These are phyloP conservation scores for Paramormyrops kingsleyae DNA, from an alignment of 2,113 vertebrate species.

Conservation along the genomic window DNA sequence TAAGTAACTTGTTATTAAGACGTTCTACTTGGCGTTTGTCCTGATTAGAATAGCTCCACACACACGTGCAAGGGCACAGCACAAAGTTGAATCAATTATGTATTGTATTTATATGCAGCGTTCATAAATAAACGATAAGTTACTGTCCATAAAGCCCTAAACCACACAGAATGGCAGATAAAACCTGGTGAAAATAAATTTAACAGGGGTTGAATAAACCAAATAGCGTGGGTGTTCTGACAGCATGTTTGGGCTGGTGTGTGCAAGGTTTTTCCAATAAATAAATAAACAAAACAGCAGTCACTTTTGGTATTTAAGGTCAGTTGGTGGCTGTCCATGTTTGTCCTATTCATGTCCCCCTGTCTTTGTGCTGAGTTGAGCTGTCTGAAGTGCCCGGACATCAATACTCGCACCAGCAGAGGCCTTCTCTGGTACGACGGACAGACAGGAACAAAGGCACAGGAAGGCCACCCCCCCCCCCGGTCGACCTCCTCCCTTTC, in stretches of 20 bases:
- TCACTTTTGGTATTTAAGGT: conserved; percentile 52
- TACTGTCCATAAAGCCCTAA: conserved; percentile 45
- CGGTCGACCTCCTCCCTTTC: neutral
- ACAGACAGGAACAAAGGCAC: conserved; percentile 9
- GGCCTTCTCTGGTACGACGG: conserved; percentile 28
- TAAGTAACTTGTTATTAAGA: conserved; percentile 55
- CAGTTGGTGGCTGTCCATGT: conserved; percentile 69
- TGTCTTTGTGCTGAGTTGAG: conserved; percentile 42
- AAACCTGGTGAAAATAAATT: conserved; percentile 42
- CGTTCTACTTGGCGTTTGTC: conserved; percentile 48
- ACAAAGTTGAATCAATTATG: conserved; percentile 62
- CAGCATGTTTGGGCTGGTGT: conserved; percentile 32
- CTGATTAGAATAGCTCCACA: conserved; percentile 55
- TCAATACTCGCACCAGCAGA: conserved; percentile 42
- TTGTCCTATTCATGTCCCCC: conserved; percentile 40
- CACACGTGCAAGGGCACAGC: conserved; percentile 52
- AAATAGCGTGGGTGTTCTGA: neutral
- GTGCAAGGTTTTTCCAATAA: neutral
- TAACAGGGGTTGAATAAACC: neutral
- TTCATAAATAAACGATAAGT: conserved; percentile 67
- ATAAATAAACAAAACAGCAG: neutral
- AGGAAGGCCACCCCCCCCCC: neutral
- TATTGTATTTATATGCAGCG: conserved; percentile 58
- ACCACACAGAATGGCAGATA: conserved; percentile 40
- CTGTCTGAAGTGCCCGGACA: conserved; percentile 39